Evolutionary conservation across 1,140 invertebrate genomes (phyloP), one percentile per base, ranked within the genome.

Genomic region (Nasonia giraulti): DNA sequence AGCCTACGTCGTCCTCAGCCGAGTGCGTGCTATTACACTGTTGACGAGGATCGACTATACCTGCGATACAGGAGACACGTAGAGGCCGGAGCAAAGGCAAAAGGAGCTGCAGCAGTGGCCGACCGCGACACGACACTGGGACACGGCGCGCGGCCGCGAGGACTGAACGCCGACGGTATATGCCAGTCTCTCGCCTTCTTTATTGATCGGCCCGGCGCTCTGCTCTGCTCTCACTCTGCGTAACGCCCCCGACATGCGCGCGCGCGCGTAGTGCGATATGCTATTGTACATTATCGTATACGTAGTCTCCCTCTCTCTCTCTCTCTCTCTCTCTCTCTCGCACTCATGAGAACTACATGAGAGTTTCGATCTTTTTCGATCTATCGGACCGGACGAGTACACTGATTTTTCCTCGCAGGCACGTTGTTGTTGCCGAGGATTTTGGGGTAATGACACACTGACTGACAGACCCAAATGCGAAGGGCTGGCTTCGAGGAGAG

Each of bases 181-280:
- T 62, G 20, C 44, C 27, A 71, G 33, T 75, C 37, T 75, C 74
- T 75, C 66, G n/a, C 37, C 23, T 37, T 6, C 27, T 31, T 79
- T 84, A 84, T 84, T 84, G 83, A 84, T 84, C 31, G 11, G 20
- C 27, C 27, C 44, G 76, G 62, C 76, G 81, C 81, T 73, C 44
- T 33, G 40, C 66, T 47, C n/a, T 27, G 27, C 27, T 27, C 27
- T 27, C 27, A 1, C 27, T 23, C 47, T 66, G 14, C 74, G 62
- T 40, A 66, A 17, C 81, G 37, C 50, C 27, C n/a, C 66, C 37
- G 17, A 23, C n/a, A 20, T 68, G 17, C 68, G 40, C 37, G 66
- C 68, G 40, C 37, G 66, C 2, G 20, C 4, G 50, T 14, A 27
- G 55, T 55, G 50, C 50, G 6, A 7, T 62, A 62, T 62, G 1